A percentile compares a stretch with the other conserved stretches of the same genome.
These are phyloP conservation scores for Rhegmatorhina hoffmannsi DNA, from an alignment of 2,113 vertebrate genomes.

Conservation along the genomic window DNA sequence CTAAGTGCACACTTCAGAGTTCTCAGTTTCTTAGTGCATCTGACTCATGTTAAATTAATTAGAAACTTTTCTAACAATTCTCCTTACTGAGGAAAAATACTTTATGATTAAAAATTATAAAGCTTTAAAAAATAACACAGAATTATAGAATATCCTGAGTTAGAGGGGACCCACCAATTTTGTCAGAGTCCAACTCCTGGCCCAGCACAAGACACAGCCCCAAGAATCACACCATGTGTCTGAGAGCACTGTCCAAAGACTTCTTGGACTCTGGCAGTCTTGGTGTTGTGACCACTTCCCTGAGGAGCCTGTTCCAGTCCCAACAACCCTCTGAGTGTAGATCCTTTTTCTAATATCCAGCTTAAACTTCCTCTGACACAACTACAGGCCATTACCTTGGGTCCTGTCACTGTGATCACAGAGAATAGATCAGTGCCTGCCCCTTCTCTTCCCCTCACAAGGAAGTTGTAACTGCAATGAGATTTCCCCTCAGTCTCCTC, in stretches of 20 bases:
- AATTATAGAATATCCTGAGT: background rate
- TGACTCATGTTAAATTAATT: background rate
- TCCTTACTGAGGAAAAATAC: background rate
- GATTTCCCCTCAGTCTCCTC: background rate
- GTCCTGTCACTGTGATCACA: background rate
- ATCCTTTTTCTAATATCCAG: background rate
- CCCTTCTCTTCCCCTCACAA: background rate
- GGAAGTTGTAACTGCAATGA: background rate
- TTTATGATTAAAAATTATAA: background rate
- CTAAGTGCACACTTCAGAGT: background rate
- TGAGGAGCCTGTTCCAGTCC: background rate
- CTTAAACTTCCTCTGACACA: background rate
- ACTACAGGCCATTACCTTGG: background rate
- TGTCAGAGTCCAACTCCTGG: background rate
- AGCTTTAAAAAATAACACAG: background rate
- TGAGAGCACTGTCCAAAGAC: background rate
- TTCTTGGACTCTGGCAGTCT: background rate
- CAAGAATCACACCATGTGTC: background rate
- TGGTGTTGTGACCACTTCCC: too few relatives aligned
- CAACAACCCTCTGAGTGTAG: fast-evolving
- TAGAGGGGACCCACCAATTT: background rate
- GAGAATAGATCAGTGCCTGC: background rate
- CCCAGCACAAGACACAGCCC: background rate
- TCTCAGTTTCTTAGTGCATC: background rate
- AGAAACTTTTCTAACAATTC: background rate